phyloP scores from a whole-genome alignment of 92 coral and sea anemone species.

The Porites rus region DNA sequence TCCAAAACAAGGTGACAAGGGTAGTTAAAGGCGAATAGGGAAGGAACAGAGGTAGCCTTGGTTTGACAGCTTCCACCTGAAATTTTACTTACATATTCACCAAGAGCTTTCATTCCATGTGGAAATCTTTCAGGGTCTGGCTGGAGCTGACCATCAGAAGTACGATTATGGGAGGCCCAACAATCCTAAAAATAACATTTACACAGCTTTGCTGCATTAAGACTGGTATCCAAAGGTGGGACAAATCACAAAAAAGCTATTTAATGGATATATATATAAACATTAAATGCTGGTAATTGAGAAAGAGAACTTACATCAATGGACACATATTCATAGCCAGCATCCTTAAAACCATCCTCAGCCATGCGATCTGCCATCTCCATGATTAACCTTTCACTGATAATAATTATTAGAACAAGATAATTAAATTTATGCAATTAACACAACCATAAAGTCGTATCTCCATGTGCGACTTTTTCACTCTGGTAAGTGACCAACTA shows the following conservation, averaged over 20 bases:
- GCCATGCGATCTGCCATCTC: slow-evolving; percentile 95
- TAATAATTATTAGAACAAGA: neutral
- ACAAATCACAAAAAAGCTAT: neutral
- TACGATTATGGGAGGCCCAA: slow-evolving; percentile 90
- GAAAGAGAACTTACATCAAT: slow-evolving; percentile 88
- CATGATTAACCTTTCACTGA: slow-evolving; percentile 92
- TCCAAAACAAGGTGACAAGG: no score
- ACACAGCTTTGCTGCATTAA: neutral
- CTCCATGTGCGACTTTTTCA: no score
- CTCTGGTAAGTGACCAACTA: no score
- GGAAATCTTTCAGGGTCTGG: slow-evolving; percentile 97
- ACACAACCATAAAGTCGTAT: neutral
- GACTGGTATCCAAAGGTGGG: neutral
- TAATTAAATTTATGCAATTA: neutral
- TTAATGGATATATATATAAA: no score
- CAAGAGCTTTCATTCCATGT: slow-evolving; percentile 87
- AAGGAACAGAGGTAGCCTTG: no score
- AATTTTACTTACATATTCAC: slow-evolving; percentile 78
- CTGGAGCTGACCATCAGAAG: slow-evolving; percentile 82
- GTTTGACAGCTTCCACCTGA: neutral
- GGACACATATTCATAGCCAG: slow-evolving; percentile 86
- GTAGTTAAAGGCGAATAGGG: no score
- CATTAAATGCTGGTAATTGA: no score
- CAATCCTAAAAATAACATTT: slow-evolving; percentile 79
- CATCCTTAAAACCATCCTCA: slow-evolving; percentile 85